Evolutionary conservation across 2,888 invertebrate species (phyloP), one percentile per base, ranked within the genome.

Genomic region (Rugalucina vietnamica): DNA sequence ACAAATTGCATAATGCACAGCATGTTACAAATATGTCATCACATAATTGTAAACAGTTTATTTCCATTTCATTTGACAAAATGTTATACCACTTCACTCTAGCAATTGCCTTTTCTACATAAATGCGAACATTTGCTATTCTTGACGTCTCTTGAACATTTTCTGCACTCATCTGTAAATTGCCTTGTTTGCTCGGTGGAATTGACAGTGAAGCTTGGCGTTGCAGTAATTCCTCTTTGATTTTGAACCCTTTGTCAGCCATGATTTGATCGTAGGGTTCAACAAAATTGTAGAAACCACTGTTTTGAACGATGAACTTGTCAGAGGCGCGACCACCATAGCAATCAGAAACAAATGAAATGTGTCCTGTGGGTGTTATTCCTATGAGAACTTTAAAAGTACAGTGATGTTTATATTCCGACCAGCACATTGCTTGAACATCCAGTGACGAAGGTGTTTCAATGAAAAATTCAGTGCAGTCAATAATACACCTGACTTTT

Each of bases 321-420:
- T 88, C 88, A 32, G 79, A 75, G 21, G 87, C 78, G 24, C 87
- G 75, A 12, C 87, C 88, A 57, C 88, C 88, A 57, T 76, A 87
- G 18, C 74, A 76, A 14, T 65, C 60, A 4, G 88, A 88, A 12
- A 85, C 72, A 78, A 39, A 81, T 14, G 77, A 75, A 65, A 88
- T 73, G 21, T 39, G 18, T n/a, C 87, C 87, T 76, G 65, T 83
- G 32, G 87, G 88, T n/a, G 87, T 79, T 24, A 87, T 84, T 10
- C 49, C 65, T 29, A 88, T 78, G 39, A 87, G 76, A 69, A 87
- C 77, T 74, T 88, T 87, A n/a, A 83, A 27, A 34, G 88, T 88
- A 54, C 65, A 73, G 74, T 88, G 83, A 34, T 87, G 83, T 73
- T 88, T 87, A 76, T 88, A 88, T 37, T 83, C 81, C 12, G 81